Conservation (phyloP, 2,888 invertebrate genomes). For the Rhimphoctona megacephalus region DNA sequence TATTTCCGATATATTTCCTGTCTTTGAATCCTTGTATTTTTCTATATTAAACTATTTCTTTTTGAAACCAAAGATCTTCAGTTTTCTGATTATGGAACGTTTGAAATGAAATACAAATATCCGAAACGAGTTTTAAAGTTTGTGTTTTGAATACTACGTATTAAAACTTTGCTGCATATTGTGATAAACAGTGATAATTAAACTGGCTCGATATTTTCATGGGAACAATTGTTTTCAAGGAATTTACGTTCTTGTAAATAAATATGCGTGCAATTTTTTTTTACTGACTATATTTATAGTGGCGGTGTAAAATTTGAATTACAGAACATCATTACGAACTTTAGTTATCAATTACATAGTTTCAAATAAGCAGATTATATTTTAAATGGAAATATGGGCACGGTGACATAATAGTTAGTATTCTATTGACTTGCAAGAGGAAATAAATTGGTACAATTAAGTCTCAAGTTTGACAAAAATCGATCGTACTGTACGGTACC, state of each 20-base stretch:
- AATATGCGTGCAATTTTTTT: too few species aligned
- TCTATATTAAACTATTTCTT: too few species aligned
- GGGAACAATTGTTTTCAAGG: not conserved
- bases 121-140: not conserved
- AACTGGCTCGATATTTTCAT: not conserved
- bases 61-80: not conserved
- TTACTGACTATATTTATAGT: too few species aligned
- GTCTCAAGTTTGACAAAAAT: conserved; percentile 21
- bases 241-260: too few species aligned
- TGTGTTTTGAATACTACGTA: too few species aligned
- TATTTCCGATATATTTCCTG: too few species aligned
- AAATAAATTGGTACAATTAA: not conserved
- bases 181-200: not conserved
- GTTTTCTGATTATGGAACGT: too few species aligned
- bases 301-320: too few species aligned
- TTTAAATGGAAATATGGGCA: not conserved
- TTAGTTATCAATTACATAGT: not conserved
- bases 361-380: not conserved
- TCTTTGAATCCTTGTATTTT: not conserved
- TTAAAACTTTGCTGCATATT: not conserved
- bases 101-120: too few species aligned
- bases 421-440: not conserved
- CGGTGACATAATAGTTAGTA: not conserved
- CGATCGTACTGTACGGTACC: conserved; percentile 36
- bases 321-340: too few species aligned